Percentiles rank a stretch among this genome's conserved stretches.
phyloP scores from a whole-genome alignment of 2,797 vertebrate species.

The Fratercula arctica region DNA sequence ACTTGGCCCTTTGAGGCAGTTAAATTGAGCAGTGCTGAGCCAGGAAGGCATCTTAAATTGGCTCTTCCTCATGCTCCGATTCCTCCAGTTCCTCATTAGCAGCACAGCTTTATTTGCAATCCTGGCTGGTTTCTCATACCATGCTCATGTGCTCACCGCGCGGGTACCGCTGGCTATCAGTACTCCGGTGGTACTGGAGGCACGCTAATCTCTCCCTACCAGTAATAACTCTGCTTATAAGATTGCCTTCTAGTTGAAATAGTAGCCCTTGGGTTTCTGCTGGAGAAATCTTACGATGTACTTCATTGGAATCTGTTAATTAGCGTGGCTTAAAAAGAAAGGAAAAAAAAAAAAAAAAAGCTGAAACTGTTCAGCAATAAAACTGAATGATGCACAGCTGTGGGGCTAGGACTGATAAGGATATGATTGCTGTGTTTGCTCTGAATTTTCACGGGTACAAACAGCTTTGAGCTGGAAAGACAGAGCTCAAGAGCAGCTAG shows the following conservation, averaged over 20 bases:
- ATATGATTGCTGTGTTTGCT: background rate
- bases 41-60: background rate
- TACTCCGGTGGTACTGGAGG: background rate
- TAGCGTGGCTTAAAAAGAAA: background rate
- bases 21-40: background rate
- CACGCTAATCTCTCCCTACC: background rate
- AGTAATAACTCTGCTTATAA: background rate
- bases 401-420: background rate
- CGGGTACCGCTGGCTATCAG: background rate
- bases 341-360: background rate
- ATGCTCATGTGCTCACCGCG: background rate
- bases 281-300: background rate
- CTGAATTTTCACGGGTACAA: background rate
- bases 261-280: conserved; percentile 1
- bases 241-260: background rate
- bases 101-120: background rate
- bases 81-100: background rate
- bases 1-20: background rate
- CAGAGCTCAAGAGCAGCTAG: background rate
- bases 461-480: background rate
- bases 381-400: background rate
- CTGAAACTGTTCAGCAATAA: background rate
- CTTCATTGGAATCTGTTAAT: conserved; percentile 3
- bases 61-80: background rate
- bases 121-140: background rate